Conservation (phyloP, 2,888 invertebrate species). For the Chydorus sphaericus region DNA sequence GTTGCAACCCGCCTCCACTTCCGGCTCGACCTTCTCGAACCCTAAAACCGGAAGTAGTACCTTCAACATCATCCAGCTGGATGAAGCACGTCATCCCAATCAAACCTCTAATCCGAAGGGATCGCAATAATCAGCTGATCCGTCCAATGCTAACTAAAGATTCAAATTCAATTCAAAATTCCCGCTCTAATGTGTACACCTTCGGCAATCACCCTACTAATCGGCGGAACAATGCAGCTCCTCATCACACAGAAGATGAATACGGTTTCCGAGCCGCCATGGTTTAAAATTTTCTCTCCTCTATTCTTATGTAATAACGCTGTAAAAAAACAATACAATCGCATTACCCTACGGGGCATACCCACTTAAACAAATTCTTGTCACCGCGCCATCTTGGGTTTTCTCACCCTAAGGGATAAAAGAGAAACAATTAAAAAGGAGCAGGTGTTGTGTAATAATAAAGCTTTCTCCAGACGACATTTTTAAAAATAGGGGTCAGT, state of each 20-base stretch:
- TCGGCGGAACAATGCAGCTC: not conserved
- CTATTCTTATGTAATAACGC: not conserved
- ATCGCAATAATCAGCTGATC: not conserved
- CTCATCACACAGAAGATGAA: conserved; percentile 18
- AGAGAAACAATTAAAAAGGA: too few species aligned
- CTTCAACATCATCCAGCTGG: too few species aligned
- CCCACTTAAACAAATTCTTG: too few species aligned
- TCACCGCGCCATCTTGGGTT: too few species aligned
- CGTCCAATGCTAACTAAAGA: too few species aligned
- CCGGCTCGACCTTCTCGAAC: not conserved
- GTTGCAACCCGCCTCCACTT: not conserved
- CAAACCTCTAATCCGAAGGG: not conserved
- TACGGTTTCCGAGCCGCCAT: conserved; percentile 21
- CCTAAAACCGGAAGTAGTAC: not conserved
- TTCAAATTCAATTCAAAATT: not conserved
- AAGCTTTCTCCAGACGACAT: too few species aligned
- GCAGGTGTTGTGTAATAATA: too few species aligned
- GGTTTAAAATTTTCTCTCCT: not conserved
- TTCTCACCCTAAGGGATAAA: too few species aligned
- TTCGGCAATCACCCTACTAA: not conserved
- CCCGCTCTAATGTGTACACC: conserved; percentile 1
- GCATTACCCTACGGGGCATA: too few species aligned
- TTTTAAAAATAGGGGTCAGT: too few species aligned
- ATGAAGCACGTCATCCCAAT: conserved; percentile 2
- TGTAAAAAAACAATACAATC: not conserved